Base-by-base conservation (phyloP, 2,888 invertebrate genomes). In the Vanessa cardui region DNA sequence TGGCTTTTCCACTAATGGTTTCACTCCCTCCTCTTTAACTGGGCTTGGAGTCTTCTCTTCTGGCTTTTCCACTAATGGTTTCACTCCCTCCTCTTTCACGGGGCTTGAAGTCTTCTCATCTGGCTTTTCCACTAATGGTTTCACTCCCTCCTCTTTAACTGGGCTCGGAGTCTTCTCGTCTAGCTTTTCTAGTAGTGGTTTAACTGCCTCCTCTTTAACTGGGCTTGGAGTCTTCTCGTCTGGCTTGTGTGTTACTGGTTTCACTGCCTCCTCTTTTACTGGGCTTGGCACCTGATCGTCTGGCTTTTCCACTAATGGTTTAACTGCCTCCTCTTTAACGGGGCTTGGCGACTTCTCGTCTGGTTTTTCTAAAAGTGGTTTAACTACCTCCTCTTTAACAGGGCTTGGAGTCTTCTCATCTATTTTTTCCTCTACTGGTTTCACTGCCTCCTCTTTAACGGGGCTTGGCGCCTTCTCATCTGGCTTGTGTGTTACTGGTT, bases 341-440 rank as follows among this genome's bases (percentile, higher is more conserved):
- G 64, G 70, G n/a, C 64, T 74, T 0, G 68, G 60, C 33, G 47
- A 64, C 44, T 75, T 73, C 1, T 74, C 64, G 0, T 61, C 58
- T 2, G 15, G 58, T 18, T 63, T 52, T 1, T 54, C 63, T 15
- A 15, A 5, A 6, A 44, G 3, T 1, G 33, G 6, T 26, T 9
- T 18, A 1, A 16, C 26, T 1, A 46, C 47, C 15, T 45, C 49
- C 0, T 49, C 61, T 4, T 44, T 47, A 1, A 62, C 56, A 15
- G 68, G 66, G 47, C 68, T 73, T 0, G 54, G 52, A 33, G 45
- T 54, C 20, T 72, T 73, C 1, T 71, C 62, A 1, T 64, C 46
- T 44, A 63, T 70, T 16, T 50, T 63, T 2, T 47, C 46, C 1
- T 6, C 15, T 16, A n/a, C 6, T 15, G 44, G 47, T 31, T 20